Percentiles rank a stretch among this genome's conserved stretches.
Conservation (phyloP, 1,140 invertebrate genomes). For the Aphelenchoides besseyi region DNA sequence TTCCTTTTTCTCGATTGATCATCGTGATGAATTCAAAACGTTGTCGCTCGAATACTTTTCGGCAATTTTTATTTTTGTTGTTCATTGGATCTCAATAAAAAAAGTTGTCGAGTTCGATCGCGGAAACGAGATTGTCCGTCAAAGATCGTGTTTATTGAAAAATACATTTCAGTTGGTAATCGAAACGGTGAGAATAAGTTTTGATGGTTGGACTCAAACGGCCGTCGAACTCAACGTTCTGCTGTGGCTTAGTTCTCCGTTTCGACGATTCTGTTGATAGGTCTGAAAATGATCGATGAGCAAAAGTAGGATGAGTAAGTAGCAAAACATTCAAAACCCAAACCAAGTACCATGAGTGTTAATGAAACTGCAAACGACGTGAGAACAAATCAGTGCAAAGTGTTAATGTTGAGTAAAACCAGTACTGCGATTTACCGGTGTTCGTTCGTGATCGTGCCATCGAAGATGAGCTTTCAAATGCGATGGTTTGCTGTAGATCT, state of each 20-base stretch:
- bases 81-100: background rate
- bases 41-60: background rate
- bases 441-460: conserved; percentile 69
- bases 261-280: conserved; percentile 10
- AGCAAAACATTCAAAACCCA: background rate
- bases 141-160: background rate
- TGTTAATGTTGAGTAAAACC: conserved; percentile 39
- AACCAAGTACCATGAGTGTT: too few relatives aligned
- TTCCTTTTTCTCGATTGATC: background rate
- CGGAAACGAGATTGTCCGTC: background rate
- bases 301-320: background rate
- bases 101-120: too few relatives aligned
- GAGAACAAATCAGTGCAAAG: background rate
- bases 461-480: conserved; percentile 72
- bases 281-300: conserved; percentile 1
- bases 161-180: background rate
- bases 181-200: background rate
- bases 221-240: background rate
- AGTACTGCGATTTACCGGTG: conserved; percentile 69
- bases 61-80: background rate
- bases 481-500: conserved; percentile 86
- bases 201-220: background rate
- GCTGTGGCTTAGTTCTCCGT: background rate
- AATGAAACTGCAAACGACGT: too few relatives aligned
- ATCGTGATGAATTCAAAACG: background rate